Conservation (phyloP, 2,113 vertebrate species). For the Dasyurus viverrinus region DNA sequence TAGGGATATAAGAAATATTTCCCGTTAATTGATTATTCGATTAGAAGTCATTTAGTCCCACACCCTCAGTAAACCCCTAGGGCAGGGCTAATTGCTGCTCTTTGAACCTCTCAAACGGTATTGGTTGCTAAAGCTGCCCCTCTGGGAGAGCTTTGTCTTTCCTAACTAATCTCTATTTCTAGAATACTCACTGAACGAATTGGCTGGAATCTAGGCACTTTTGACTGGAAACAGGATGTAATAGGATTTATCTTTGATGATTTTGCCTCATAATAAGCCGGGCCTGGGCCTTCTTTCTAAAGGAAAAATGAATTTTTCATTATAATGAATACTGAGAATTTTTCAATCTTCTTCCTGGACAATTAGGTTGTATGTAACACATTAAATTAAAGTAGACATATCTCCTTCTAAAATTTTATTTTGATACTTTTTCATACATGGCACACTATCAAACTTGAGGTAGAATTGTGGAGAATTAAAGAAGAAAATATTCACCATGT, state of each 20-base stretch:
- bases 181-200: constrained; percentile 82
- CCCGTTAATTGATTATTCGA: background rate
- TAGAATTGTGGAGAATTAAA: background rate
- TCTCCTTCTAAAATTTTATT: background rate
- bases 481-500: background rate
- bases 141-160: background rate
- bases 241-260: constrained; percentile 63
- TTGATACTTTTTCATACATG: background rate
- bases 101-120: background rate
- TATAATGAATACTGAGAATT: constrained; percentile 23
- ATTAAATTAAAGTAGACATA: background rate
- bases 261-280: constrained; percentile 85
- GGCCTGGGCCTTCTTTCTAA: constrained; percentile 88
- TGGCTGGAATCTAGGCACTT: constrained; percentile 83
- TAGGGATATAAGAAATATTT: background rate
- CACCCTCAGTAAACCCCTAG: background rate
- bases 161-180: background rate
- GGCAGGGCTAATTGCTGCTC: background rate
- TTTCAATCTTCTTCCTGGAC: constrained; percentile 6
- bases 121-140: background rate
- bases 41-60: background rate
- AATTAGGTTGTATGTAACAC: background rate
- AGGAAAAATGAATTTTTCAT: background rate
- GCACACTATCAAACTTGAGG: background rate
- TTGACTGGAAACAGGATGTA: constrained; percentile 89